Evolutionary conservation across 30 jellyfish, hydroid and myxozoan species (phyloP).

Genomic region (Rhopilema esculentum): DNA sequence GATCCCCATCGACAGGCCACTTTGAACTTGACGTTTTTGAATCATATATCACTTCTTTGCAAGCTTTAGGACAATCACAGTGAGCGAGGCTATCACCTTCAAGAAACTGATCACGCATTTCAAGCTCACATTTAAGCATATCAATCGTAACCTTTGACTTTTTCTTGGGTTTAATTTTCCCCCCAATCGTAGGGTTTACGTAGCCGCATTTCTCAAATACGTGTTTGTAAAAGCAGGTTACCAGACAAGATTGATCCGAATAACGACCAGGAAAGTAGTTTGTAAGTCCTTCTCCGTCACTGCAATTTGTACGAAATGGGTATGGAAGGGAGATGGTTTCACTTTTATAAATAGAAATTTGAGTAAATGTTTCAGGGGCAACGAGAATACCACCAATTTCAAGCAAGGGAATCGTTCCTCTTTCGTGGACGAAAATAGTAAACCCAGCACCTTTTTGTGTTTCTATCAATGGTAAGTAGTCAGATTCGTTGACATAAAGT

Average conservation of each 20-base stretch:
- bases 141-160: conserved; percentile 18
- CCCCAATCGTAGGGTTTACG: conserved; percentile 24
- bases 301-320: conserved; percentile 48
- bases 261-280: conserved; percentile 61
- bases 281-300: conserved; percentile 26
- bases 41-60: conserved; percentile 18
- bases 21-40: conserved; percentile 15
- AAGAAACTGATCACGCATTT: not conserved
- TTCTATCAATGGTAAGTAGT: conserved; percentile 35
- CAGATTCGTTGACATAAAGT: conserved; percentile 42
- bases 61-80: conserved; percentile 52
- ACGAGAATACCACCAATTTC: conserved; percentile 26
- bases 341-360: conserved; percentile 7
- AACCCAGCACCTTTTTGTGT: conserved; percentile 52
- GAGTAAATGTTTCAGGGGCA: conserved; percentile 42
- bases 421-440: conserved; percentile 17
- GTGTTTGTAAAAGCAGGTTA: conserved; percentile 36
- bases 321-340: conserved; percentile 10
- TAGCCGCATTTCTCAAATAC: conserved; percentile 28
- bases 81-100: not conserved
- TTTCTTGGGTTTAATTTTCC: not conserved
- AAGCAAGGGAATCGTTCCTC: conserved; percentile 44
- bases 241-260: conserved; percentile 15
- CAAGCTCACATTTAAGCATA: conserved; percentile 57
- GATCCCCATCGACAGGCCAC: conserved; percentile 57